Evolutionary conservation across 1,140 invertebrate genomes (phyloP).

Genomic region (Melitaea cinxia): DNA sequence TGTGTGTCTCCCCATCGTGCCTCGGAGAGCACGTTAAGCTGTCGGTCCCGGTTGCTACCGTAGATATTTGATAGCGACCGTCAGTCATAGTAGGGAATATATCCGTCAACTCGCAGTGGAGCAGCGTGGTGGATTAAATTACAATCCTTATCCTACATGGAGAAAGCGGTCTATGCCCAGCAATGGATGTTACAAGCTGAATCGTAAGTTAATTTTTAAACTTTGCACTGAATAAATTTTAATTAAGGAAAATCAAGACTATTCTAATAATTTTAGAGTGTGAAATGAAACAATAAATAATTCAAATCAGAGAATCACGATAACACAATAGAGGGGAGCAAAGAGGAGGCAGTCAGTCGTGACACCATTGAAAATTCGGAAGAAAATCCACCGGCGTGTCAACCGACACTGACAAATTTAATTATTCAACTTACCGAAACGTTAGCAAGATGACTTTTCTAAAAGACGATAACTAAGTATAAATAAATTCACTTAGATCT

Average conservation of each 20-base stretch:
- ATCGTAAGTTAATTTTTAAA: not conserved
- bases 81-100: too few species aligned
- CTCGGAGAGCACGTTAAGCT: too few species aligned
- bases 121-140: too few species aligned
- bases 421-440: conserved; percentile 81
- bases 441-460: conserved; percentile 79
- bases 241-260: conserved; percentile 40
- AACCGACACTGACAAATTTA: conserved; percentile 78
- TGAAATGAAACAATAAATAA: conserved; percentile 79
- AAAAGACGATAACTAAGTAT: conserved; percentile 78
- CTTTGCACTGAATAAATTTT: conserved; percentile 18
- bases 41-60: too few species aligned
- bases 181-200: too few species aligned
- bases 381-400: conserved; percentile 73
- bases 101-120: too few species aligned
- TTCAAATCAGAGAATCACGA: conserved; percentile 76
- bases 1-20: too few species aligned
- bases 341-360: conserved; percentile 55
- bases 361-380: conserved; percentile 66
- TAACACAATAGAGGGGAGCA: conserved; percentile 65
- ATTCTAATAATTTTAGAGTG: conserved; percentile 51
- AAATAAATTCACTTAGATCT: conserved; percentile 80
- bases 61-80: too few species aligned
- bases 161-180: too few species aligned
- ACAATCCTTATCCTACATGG: too few species aligned